Evolutionary conservation across 1,140 invertebrate genomes (phyloP).

Genomic region (Drosophila tropicalis): DNA sequence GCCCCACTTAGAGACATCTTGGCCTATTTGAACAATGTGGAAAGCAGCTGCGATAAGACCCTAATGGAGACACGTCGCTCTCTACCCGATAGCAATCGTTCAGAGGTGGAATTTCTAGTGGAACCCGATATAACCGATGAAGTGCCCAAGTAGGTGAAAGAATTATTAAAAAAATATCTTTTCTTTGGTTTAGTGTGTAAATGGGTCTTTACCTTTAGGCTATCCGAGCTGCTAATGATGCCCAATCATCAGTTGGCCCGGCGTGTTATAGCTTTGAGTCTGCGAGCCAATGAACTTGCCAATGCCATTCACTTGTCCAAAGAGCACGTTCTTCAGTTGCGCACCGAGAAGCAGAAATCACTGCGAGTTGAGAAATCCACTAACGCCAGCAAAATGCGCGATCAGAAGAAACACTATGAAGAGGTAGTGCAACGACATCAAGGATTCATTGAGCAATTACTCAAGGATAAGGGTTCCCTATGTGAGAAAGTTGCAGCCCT

Average conservation of each 20-base stretch:
- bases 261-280: conserved; percentile 69
- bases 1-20: conserved; percentile 67
- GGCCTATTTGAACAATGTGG: conserved; percentile 80
- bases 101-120: conserved; percentile 78
- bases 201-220: conserved; percentile 25
- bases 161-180: too few species aligned
- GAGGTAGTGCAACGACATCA: conserved; percentile 87
- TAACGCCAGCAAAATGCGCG: conserved; percentile 82
- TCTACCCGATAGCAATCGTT: conserved; percentile 73
- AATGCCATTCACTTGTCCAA: conserved; percentile 82
- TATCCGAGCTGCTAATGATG: conserved; percentile 79
- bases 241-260: conserved; percentile 82
- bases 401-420: conserved; percentile 88
- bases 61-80: conserved; percentile 76
- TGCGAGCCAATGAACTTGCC: conserved; percentile 81
- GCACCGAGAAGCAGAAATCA: conserved; percentile 74
- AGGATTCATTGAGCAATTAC: conserved; percentile 88
- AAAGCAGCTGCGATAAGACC: conserved; percentile 80
- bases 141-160: conserved; percentile 74
- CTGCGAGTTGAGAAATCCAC: conserved; percentile 72
- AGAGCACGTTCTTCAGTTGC: conserved; percentile 74
- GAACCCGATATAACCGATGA: conserved; percentile 81
- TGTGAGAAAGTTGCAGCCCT: conserved; percentile 87
- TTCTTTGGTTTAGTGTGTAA: not conserved
- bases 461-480: conserved; percentile 87